Evolutionary conservation across 1,140 invertebrate species (phyloP), one percentile per base, ranked within the genome.

Genomic region (Zaprionus inermis): DNA sequence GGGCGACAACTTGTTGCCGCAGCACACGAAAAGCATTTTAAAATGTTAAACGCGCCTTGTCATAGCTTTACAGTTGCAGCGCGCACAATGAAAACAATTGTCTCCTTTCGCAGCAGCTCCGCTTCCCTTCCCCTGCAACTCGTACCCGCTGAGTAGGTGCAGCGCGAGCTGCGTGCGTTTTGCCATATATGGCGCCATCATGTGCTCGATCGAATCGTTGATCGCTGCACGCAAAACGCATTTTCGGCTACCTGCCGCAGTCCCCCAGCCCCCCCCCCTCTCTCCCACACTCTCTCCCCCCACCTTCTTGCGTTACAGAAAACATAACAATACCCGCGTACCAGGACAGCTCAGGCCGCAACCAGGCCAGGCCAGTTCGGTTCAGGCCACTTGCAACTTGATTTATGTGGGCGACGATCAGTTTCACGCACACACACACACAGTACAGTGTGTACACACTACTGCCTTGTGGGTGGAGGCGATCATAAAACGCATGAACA

Each of bases 11-110:
- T 63, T 72, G 69, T 64, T 76, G 74, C 59, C 34, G 63, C 70
- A 57, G 56, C 70, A 63, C 84, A 89, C 78, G 78, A 76, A 88
- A 89, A 89, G 72, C 80, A 89, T 89, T 89, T 89, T 89, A 89
- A 80, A 77, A 72, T 85, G 76, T 85, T 85, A 81, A 88, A 67
- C 77, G 83, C 70, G 81, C 83, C 82, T 78, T 88, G 83, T 86
- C 83, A 86, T 61, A 68, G 56, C 65, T 78, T 72, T 77, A 81
- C 70, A 74, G 83, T 79, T 88, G 79, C 76, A 79, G 51, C 51
- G 22, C 51, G 38, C 20, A 52, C 20, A 88, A 77, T 61, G 72
- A 65, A 86, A 86, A 86, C 79, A 86, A 88, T 83, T 77, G 79
- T 79, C 72, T 83, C 70, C 78, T 76, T 71, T 69, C 76, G 64